Evolutionary conservation across 2,797 vertebrate species (phyloP).

Genomic region (Spea hammondii): DNA sequence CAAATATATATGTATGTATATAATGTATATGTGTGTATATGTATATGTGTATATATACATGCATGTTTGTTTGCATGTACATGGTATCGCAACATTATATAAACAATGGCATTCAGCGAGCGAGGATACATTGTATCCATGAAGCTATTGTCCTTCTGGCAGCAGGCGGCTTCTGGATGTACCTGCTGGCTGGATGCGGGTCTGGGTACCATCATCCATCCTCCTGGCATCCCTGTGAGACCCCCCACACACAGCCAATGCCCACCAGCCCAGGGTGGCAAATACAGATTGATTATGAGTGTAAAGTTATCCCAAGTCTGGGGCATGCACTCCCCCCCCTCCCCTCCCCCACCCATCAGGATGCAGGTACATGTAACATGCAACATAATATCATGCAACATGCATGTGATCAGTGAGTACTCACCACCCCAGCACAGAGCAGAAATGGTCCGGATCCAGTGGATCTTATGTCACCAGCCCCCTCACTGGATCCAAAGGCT

Average conservation of each 20-base stretch:
- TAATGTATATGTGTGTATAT: background rate
- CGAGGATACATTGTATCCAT: no score
- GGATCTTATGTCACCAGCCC: constrained; percentile 2
- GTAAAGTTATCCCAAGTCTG: constrained; percentile 36
- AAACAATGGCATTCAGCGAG: no score
- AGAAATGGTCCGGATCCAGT: constrained; percentile 27
- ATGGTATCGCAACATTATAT: background rate
- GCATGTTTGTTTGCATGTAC: background rate
- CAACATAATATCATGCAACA: background rate
- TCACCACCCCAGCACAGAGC: constrained; percentile 35
- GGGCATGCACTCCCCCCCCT: background rate
- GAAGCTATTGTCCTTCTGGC: no score
- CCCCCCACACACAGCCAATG: background rate
- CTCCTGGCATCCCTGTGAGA: background rate
- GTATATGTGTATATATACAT: background rate
- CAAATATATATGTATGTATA: background rate
- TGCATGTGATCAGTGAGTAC: constrained; percentile 4
- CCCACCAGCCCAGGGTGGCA: background rate
- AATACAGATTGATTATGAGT: background rate
- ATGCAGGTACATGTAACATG: constrained; percentile 20
- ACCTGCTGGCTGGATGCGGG: background rate
- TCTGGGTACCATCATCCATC: constrained; percentile 4
- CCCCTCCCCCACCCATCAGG: background rate
- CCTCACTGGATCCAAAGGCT: background rate
- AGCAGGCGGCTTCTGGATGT: background rate